A percentile compares a stretch with the other conserved stretches of the same genome.
These are phyloP conservation scores for Mustela nigripes DNA, from an alignment of 2,113 vertebrate genomes.

Conservation along the genomic window DNA sequence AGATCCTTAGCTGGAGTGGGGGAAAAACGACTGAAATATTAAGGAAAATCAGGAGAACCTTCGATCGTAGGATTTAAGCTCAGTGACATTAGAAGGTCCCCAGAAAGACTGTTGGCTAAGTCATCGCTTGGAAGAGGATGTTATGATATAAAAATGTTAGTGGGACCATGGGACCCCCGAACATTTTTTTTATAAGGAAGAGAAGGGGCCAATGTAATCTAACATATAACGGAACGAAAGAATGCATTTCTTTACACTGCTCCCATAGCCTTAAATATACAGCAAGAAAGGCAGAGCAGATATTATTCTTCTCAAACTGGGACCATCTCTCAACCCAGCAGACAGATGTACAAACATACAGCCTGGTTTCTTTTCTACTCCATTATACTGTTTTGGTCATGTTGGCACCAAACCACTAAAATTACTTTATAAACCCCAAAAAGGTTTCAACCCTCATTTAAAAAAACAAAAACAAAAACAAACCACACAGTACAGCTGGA, in stretches of 20 bases:
- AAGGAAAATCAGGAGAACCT: background rate
- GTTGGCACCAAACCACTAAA: background rate
- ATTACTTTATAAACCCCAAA: background rate
- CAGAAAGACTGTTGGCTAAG: background rate
- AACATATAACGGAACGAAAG: background rate
- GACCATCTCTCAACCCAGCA: background rate
- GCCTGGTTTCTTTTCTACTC: background rate
- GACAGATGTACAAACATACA: rapidly evolving
- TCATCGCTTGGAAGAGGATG: background rate
- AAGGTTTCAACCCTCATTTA: background rate
- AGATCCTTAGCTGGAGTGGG: background rate
- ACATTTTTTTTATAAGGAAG: background rate
- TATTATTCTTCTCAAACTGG: background rate
- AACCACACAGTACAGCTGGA: background rate
- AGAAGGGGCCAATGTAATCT: background rate
- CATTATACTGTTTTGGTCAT: background rate
- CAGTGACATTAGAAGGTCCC: background rate
- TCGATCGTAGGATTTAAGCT: background rate
- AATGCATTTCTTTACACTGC: background rate
- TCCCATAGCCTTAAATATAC: background rate
- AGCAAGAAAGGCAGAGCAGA: background rate
- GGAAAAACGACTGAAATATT: background rate
- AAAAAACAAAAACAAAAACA: background rate
- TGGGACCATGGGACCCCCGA: background rate
- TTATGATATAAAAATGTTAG: background rate